Base-by-base conservation (phyloP, 2,113 vertebrate species). In the Raphicerus campestris region DNA sequence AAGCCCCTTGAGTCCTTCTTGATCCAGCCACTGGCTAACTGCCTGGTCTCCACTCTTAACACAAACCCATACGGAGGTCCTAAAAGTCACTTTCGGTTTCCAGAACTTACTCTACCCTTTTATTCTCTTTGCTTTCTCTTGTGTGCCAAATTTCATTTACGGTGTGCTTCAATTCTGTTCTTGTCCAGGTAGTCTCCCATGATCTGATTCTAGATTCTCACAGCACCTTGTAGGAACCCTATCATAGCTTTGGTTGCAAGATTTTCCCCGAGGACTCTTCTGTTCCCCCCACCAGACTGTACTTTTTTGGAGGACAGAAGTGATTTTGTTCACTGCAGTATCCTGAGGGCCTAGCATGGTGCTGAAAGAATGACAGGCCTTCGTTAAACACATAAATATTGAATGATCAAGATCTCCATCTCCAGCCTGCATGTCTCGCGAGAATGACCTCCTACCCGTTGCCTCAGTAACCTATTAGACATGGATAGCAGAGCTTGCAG, bases 391-490 rank as follows among this genome's bases (percentile, higher is more conserved):
- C 7, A 49, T 53, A 55, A 8, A 15, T 19, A 56, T 49, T 73
- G 35, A 66, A 42, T 61, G 85, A 42, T 0, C 16, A 47, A 73
- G 60, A 87, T 75, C 53, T 88, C 85, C 22, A 83, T 92, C 78
- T 82, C 51, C n/a, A 56, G 39, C 32, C 24, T 16, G 10, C 39
- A 88, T 1, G 2, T 55, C 82, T 91, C 86, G 17, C 1, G 45
- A 83, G 81, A 90, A 28, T 45, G 49, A 77, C 58, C 47, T 86
- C 39, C 49, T n/a, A 4, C 39, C 2, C 0, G 0, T 81, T 96
- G 94, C 78, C 86, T 91, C 20, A 51, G 89, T 88, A 78, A 78
- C 90, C 94, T 93, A 16, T 75, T 61, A 86, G 77, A 39, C 53
- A 58, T 9, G 17, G n/a, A 55, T 20, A 58, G 70, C 16, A 20